Evolutionary conservation across 2,888 invertebrate genomes (phyloP).

Genomic region (Drosophila lacicola): DNA sequence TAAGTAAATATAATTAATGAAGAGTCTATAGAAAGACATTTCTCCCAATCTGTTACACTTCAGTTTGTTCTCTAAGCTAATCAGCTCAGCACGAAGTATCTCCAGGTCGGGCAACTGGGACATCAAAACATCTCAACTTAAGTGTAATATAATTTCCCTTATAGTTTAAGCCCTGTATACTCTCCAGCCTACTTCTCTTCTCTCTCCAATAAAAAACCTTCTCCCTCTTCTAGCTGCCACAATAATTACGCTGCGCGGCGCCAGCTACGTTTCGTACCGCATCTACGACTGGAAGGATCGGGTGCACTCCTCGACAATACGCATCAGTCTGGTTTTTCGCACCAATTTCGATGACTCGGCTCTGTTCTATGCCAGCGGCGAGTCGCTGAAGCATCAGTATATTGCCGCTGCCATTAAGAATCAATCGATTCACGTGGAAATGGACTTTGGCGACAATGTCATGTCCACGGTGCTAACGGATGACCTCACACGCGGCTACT

Average conservation of each 20-base stretch:
- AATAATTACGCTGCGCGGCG: conserved; percentile 93
- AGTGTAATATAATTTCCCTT: too few relatives aligned
- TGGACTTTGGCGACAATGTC: conserved; percentile 94
- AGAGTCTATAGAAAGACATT: too few relatives aligned
- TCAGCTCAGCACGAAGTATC: too few relatives aligned
- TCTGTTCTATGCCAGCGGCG: conserved; percentile 96
- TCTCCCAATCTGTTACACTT: too few relatives aligned
- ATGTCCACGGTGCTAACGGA: conserved; percentile 89
- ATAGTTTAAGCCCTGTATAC: too few relatives aligned
- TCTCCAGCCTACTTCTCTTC: neutral
- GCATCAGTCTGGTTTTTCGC: conserved; percentile 95
- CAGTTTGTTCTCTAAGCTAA: too few relatives aligned
- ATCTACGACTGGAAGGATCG: conserved; percentile 97
- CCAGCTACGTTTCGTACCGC: conserved; percentile 96
- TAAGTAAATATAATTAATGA: too few relatives aligned
- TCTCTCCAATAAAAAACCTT: neutral
- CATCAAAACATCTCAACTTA: too few relatives aligned
- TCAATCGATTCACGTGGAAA: conserved; percentile 93
- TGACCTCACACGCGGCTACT: conserved; percentile 90
- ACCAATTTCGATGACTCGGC: conserved; percentile 96
- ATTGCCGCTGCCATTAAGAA: conserved; percentile 94
- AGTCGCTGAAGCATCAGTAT: conserved; percentile 93
- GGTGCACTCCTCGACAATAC: conserved; percentile 93
- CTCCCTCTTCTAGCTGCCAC: conserved; percentile 90
- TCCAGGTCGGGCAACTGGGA: too few relatives aligned